Base-by-base conservation (phyloP, 2,888 invertebrate genomes). In the Dusona sp. region DNA sequence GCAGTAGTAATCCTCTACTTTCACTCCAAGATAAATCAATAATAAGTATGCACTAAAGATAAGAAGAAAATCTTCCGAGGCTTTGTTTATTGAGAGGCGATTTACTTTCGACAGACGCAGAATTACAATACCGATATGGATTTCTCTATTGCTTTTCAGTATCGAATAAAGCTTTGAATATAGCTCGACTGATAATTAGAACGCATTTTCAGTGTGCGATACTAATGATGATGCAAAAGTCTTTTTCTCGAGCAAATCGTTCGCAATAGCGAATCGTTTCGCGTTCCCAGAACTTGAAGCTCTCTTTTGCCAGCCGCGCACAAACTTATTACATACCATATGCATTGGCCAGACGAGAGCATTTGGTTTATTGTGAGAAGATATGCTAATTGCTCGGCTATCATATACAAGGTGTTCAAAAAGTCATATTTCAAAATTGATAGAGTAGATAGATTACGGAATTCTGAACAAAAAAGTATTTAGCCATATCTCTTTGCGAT, bases 281-380 rank as follows among this genome's bases (percentile, higher is more conserved):
- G 64, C 42, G 61, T 75, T 79, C 61, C 42, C 64, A 54, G 70
- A 80, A 70, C 48, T n/a, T 70, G n/a, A 57, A 65, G 67, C 25
- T 75, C 77, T 73, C 81, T 67, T 11, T 48, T 54, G 48, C 61
- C 25, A 79, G 54, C 57, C 57, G 65, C 64, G 48, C 22, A 42
- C 70, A 70, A 9, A 57, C 42, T 57, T n/a, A 64, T 75, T 54
- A 61, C 38, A 64, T 48, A 64, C 74, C 65, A 75, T 79, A 78
- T 36, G 73, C 77, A 61, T 36, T 70, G 82, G 79, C 79, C 84
- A 85, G 87, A 85, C 78, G 85, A 82, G 89, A 83, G 88, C 87
- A 82, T 89, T 88, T 86, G 85, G 89, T 89, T 89, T 88, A 88
- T 88, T 88, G 89, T 89, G 89, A 88, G 89, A 89, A 89, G 89